Base-by-base conservation (phyloP, 2,797 vertebrate genomes). In the Pitangus sulphuratus region DNA sequence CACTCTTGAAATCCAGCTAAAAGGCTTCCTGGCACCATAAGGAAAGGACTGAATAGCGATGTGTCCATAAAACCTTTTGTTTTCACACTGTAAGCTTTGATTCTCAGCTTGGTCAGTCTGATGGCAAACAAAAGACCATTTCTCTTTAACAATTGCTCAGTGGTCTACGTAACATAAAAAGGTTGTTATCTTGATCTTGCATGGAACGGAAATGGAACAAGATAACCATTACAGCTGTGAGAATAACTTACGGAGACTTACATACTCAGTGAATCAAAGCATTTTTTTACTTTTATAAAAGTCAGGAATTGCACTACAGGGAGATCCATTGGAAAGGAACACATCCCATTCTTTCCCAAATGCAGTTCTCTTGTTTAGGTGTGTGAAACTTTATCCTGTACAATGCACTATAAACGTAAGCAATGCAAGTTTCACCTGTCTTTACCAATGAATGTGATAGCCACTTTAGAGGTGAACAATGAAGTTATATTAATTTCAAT, bases 211-310 rank as follows among this genome's bases (percentile, higher is more conserved):
- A 94, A 92, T 69, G 51, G 89, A 90, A 88, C 30, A 76, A 89
- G 82, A 87, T 84, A 92, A 78, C 37, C 26, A 76, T 72, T 86
- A 89, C 9, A 88, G 30, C 50, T 66, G 24, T 71, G 62, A 88
- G 54, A 94, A 86, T 58, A 92, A 87, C 51, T 93, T 83, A 58
- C 3, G 72, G 26, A 53, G 37, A 93, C 88, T 93, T 93, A 79
- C 78, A 62, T 21, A 72, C 15, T 62, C 62, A 66, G 57, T 25
- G 44, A 89, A 50, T 84, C 22, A 65, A 89, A 81, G 14, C 0
- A 0, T 5, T 91, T 86, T 92, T 57, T 62, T 81, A 22, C 61
- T 76, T 77, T 35, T 69, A 16, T 77, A 80, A 83, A 87, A 81
- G 28, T 45, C 25, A 69, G 57, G 37, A 30, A 33, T 89, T 75